These are phyloP conservation scores for Falco rusticolus DNA, from an alignment of 2,797 vertebrate genomes.

Conservation along the genomic window DNA sequence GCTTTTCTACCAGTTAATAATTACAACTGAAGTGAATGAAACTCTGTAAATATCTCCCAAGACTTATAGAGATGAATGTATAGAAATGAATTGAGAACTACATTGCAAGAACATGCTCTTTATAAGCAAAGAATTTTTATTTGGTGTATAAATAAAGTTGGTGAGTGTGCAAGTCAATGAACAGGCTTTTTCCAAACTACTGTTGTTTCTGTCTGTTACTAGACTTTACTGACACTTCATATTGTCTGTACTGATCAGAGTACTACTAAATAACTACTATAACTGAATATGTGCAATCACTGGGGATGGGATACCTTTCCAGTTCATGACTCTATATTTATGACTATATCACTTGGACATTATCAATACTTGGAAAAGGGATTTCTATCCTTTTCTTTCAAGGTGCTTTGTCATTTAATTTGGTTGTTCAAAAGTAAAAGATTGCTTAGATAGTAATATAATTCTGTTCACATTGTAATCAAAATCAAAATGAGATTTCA, in stretches of 20 bases:
- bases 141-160: neutral
- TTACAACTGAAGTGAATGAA: neutral
- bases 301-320: neutral
- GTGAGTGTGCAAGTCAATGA: neutral
- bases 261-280: neutral
- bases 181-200: neutral
- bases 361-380: neutral
- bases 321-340: neutral
- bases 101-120: neutral
- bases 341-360: neutral
- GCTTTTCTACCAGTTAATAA: neutral
- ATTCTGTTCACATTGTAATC: neutral
- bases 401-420: neutral
- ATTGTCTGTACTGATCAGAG: neutral
- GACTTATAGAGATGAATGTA: neutral
- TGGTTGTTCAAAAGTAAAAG: neutral
- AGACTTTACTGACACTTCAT: neutral
- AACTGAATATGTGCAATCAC: neutral
- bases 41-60: neutral
- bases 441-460: neutral
- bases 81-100: neutral
- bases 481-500: neutral
- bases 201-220: neutral
- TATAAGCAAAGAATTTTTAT: neutral
- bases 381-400: neutral